Base-by-base conservation (phyloP, 2,797 vertebrate species). In the Prunella strophiata region DNA sequence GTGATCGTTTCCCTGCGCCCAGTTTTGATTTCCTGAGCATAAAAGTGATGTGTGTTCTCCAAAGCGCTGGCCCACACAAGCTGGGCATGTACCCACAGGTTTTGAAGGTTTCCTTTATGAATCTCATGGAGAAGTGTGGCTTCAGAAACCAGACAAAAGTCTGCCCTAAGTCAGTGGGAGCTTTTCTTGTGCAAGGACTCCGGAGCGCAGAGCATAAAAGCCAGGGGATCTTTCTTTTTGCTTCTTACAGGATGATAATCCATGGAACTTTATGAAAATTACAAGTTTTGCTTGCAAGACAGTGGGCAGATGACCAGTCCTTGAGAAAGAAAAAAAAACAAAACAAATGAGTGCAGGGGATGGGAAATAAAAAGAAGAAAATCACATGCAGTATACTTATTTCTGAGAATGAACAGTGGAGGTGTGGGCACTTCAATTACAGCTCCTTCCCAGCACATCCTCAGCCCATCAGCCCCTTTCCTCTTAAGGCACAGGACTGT, bases 11-110 rank as follows among this genome's bases (percentile, higher is more conserved):
- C 85, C 84, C 91, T 8, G 73, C 61, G 80, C 77, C 66, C 88
- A 61, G 54, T 72, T 91, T 90, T 59, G 59, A 93, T 91, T 94
- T 93, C 92, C 95, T 84, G 73, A 65, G 75, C 27, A 61, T 85
- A 66, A 80, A 90, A 58, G 80, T 92, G 84, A 85, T 57, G 74
- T 88, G 90, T 95, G 85, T 43, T 87, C 55, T 71, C 34, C 79
- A 76, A 78, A 68, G 29, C 4, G 1, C 9, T 91, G 78, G 84
- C 87, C 85, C 70, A 87, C 91, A 91, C 94, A 94, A 61, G 88
- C 75, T 72, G 81, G 90, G 67, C 79, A 68, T 13, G 27, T 57
- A 89, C 72, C 88, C 68, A 27, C 40, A 62, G 62, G 45, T 40
- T 74, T 85, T 89, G 83, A 89, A 66, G 62, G 81, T 79, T 78